These are phyloP conservation scores for Vandiemenella viatica DNA, from an alignment of 2,888 invertebrate species.

Conservation along the genomic window DNA sequence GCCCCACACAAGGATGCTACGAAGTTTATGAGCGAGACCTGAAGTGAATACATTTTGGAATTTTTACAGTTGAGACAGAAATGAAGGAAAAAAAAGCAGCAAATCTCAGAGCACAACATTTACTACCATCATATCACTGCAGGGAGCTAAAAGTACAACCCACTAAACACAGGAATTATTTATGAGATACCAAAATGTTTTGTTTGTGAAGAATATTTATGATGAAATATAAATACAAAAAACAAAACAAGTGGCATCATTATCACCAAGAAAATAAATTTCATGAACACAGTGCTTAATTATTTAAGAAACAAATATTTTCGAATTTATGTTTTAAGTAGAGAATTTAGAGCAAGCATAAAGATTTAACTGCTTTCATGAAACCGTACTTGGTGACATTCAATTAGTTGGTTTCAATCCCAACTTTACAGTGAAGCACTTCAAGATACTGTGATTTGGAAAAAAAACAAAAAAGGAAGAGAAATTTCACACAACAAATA, in stretches of 20 bases:
- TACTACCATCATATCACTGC: constrained; percentile 4
- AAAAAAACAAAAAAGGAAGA: constrained; percentile 1
- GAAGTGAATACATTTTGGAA: constrained; percentile 26
- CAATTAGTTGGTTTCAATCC: no score
- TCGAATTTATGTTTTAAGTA: no score
- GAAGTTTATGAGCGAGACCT: constrained; percentile 94
- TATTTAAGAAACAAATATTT: no score
- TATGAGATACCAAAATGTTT: background rate
- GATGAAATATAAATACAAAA: no score
- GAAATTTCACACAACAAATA: constrained; percentile 2
- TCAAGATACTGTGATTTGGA: constrained; percentile 2
- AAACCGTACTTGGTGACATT: no score
- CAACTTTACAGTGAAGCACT: background rate
- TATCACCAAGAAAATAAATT: no score
- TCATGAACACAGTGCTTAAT: no score
- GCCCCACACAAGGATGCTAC: constrained; percentile 88
- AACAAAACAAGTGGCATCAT: background rate
- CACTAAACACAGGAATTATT: background rate
- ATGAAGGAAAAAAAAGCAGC: constrained; percentile 10
- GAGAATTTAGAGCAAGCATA: no score
- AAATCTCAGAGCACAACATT: constrained; percentile 5
- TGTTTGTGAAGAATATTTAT: no score
- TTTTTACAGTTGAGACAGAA: constrained; percentile 11
- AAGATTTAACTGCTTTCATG: no score
- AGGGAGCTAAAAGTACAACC: background rate